Percentiles rank a stretch among this genome's conserved stretches.
phyloP scores from a whole-genome alignment of 2,113 vertebrate species.

The Ahaetulla prasina region DNA sequence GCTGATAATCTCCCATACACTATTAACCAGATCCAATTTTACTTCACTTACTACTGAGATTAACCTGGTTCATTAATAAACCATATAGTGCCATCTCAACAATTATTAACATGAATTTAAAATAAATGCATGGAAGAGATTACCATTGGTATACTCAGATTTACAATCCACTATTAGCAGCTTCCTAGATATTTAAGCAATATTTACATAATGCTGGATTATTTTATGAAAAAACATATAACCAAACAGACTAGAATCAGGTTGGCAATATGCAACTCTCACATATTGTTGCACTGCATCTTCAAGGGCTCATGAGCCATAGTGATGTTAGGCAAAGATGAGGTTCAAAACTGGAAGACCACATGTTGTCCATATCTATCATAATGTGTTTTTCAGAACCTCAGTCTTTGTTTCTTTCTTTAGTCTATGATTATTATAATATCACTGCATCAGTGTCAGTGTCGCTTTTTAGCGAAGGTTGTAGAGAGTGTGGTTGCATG shows the following conservation, averaged over 20 bases:
- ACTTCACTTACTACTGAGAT: neutral
- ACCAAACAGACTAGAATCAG: neutral
- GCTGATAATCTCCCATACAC: neutral
- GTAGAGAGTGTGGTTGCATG: no score
- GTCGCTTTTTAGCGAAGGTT: no score
- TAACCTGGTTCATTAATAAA: neutral
- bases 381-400: neutral
- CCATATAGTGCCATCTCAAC: neutral
- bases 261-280: neutral
- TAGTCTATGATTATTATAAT: neutral
- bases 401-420: neutral
- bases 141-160: neutral
- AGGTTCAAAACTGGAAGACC: neutral
- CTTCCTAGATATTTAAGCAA: neutral
- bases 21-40: neutral
- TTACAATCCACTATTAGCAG: accelerated
- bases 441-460: neutral
- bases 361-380: neutral
- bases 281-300: neutral
- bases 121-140: neutral
- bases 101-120: neutral
- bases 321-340: neutral
- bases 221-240: conserved; percentile 6
- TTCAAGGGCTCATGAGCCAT: neutral
- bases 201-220: neutral